Base-by-base conservation (phyloP, 2,797 vertebrate species). In the Myiotriccus ornatus region DNA sequence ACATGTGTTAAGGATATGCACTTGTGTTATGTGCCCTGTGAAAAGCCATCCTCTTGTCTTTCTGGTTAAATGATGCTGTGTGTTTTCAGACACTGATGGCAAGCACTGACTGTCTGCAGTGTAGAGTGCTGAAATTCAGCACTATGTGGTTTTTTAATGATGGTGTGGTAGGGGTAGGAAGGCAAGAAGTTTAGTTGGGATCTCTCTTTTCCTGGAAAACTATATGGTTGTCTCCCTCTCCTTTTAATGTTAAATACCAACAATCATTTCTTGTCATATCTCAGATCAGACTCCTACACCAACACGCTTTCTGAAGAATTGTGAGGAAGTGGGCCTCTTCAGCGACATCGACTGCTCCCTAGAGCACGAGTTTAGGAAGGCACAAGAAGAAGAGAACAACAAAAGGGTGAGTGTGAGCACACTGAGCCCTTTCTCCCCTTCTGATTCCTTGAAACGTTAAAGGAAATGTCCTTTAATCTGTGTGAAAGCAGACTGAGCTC, bases 301-400 rank as follows among this genome's bases (percentile, higher is more conserved):
- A 32, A 99, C 99, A 3, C 98, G 99, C 80, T 99, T 99, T 97
- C 97, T 99, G 98, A 99, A 99, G 98, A 99, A 99, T 97, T 99
- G 99, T 65, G 99, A 99, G 95, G 99, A 99, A 95, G 99, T 99
- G 70, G 99, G 99, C 62, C 98, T 99, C 96, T 99, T 99, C 97
- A 99, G 98, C 19, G 99, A 99, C 87, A 98, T 99, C 56, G 99
- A 99, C 95, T 99, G 99, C 97, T 99, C 99, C 94, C 98, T 99
- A 18, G 99, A 99, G 94, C 99, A 99, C 69, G 99, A 99, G 96
- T 99, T 99, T 96, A 98, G 99, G 97, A 99, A 99, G 97, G 99
- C 98, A 80, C 99, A 99, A 97, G 99, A 99, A 97, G 99, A 99
- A 91, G 99, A 99, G 91, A 99, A 98, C 98, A 99, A 97, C 96